Percentiles rank a stretch among this genome's conserved stretches.
Conservation (phyloP, 2,888 invertebrate species). For the Diachrysia chrysitis region DNA sequence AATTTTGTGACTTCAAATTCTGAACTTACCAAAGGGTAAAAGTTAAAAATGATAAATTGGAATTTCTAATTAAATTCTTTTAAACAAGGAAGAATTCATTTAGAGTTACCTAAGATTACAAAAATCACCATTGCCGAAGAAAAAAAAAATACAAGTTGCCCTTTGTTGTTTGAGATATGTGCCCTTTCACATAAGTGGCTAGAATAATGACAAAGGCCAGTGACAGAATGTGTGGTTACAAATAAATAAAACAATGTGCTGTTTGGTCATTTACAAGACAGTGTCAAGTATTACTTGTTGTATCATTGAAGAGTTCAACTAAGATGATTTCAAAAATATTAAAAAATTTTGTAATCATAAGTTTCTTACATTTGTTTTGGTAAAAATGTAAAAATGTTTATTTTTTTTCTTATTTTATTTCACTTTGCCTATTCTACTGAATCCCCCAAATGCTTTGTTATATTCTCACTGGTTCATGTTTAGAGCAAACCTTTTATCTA, state of each 20-base stretch:
- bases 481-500: constrained; percentile 52
- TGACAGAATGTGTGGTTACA: constrained; percentile 28
- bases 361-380: constrained; percentile 18
- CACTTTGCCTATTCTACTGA: constrained; percentile 29
- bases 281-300: constrained; percentile 18
- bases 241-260: constrained; percentile 23
- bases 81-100: constrained; percentile 19
- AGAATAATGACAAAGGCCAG: constrained; percentile 22
- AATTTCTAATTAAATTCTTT: neutral
- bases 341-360: constrained; percentile 17
- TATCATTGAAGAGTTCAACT: constrained; percentile 8
- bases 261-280: constrained; percentile 31
- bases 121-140: constrained; percentile 18
- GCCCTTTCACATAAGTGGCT: constrained; percentile 13
- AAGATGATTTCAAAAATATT: constrained; percentile 2
- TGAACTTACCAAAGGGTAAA: neutral
- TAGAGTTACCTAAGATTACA: constrained; percentile 41
- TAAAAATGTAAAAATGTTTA: no score
- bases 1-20: constrained; percentile 29
- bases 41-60: neutral
- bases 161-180: no score
- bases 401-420: constrained; percentile 31
- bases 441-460: constrained; percentile 48
- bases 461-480: constrained; percentile 58
- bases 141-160: constrained; percentile 36